These are phyloP conservation scores for Uria lomvia DNA, from an alignment of 2,113 vertebrate species.

Conservation along the genomic window DNA sequence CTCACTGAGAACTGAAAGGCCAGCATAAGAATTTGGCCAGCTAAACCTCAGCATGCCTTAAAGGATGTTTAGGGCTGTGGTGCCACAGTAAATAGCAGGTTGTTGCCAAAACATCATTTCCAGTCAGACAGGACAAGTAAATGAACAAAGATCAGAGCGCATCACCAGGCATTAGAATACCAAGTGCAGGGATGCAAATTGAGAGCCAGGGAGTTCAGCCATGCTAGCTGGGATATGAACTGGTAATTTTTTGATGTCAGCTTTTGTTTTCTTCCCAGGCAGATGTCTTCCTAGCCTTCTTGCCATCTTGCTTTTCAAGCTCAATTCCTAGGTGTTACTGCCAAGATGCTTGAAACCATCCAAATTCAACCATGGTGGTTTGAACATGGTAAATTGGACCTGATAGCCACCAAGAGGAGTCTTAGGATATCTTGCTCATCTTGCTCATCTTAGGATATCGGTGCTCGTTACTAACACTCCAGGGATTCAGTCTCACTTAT, in stretches of 20 bases:
- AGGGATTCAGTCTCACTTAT: background rate
- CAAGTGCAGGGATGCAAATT: slow-evolving; percentile 23
- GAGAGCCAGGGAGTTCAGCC: background rate
- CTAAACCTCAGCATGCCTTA: background rate
- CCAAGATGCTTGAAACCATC: background rate
- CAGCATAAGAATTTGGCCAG: background rate
- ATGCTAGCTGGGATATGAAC: background rate
- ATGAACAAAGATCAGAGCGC: background rate
- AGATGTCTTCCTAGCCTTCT: background rate
- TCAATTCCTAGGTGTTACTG: background rate
- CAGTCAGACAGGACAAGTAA: slow-evolving; percentile 35
- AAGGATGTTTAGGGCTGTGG: background rate
- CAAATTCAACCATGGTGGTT: background rate
- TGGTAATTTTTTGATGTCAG: slow-evolving; percentile 7
- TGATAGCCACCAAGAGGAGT: background rate
- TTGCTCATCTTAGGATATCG: background rate
- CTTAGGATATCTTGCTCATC: background rate
- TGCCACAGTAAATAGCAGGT: slow-evolving; percentile 41
- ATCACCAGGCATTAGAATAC: background rate
- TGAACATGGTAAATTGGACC: background rate
- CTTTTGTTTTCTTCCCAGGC: background rate
- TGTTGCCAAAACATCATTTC: slow-evolving; percentile 50
- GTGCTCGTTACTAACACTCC: background rate
- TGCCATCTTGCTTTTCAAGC: background rate
- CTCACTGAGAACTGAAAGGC: background rate